Conservation (phyloP, 2,113 vertebrate species). For the Steatornis caripensis region DNA sequence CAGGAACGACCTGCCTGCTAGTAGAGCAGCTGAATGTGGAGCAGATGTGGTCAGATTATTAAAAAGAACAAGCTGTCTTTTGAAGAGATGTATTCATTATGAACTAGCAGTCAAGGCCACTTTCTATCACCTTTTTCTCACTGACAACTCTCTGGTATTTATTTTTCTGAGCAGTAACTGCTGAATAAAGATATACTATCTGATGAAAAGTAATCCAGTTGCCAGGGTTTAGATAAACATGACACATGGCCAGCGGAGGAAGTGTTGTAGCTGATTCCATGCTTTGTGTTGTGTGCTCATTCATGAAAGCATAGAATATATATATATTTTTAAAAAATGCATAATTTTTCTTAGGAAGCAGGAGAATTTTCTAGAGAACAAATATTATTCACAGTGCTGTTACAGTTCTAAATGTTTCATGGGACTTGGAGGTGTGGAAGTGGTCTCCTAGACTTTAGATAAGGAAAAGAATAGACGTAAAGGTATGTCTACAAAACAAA, state of each 20-base stretch:
- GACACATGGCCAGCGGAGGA: neutral
- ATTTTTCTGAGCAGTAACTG: neutral
- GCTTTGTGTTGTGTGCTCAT: neutral
- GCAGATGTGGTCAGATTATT: conserved; percentile 9
- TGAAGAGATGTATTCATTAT: neutral
- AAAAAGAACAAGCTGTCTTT: neutral
- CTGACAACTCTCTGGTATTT: neutral
- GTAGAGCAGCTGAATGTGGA: neutral
- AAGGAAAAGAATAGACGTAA: neutral
- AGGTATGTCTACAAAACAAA: neutral
- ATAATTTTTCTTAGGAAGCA: neutral
- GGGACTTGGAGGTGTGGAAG: neutral
- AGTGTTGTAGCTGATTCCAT: neutral
- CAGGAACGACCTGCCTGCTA: neutral
- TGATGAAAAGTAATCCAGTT: neutral
- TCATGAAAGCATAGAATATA: neutral
- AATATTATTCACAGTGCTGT: neutral
- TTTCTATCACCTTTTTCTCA: neutral
- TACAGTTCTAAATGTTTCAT: neutral
- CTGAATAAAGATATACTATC: neutral
- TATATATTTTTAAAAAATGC: neutral
- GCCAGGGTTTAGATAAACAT: neutral
- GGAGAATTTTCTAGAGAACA: neutral
- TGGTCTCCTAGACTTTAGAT: neutral
- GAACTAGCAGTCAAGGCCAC: neutral